Evolutionary conservation across 2,888 invertebrate species (phyloP), one percentile per base, ranked within the genome.

Genomic region (Epistrophe grossulariae): DNA sequence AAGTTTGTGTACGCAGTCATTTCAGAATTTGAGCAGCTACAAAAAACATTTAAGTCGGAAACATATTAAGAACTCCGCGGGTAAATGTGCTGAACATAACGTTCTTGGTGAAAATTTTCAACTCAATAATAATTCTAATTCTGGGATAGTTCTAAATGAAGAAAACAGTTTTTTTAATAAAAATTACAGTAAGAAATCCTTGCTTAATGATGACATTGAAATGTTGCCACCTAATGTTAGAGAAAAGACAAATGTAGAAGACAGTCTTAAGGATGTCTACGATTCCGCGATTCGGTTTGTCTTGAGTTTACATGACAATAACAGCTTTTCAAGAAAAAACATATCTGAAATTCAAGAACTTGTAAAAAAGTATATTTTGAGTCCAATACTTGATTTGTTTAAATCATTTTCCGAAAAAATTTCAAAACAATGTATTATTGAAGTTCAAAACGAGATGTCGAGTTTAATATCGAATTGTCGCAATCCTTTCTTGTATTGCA

Each of bases 1-100:
- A 55, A 55, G 13, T 55, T 28, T 55, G 52, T 55, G 52, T 55
- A 55, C 52, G 52, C 52, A 55, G 28, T 55, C 52, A 55, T 55
- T 55, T 55, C 24, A 55, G 15, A 55, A 89, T 38, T 59, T 59
- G 17, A 59, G 35, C 35, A 59, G 59, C 59, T 59, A 17, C 10
- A 59, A 35, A 35, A 59, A 59, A 59, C 35, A 60, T 60, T 60
- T 60, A 40, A 60, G 10, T 2, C 9, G 60, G 35, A 40, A 60
- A 60, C 60, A 60, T 60, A 60, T 38, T 60, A 4, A 38, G 60
- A 9, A 40, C 38, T 60, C 60, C 11, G 38, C 10, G 11, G 38
- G 4, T 38, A 11, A 38, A 38, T 38, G 6, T 38, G 4, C 38
- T 38, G 38, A 38, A 38, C 38, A 38, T 38, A 38, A 11, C 6